Evolutionary conservation across 1,140 invertebrate genomes (phyloP), one percentile per base, ranked within the genome.

Genomic region (Bombus impatiens): DNA sequence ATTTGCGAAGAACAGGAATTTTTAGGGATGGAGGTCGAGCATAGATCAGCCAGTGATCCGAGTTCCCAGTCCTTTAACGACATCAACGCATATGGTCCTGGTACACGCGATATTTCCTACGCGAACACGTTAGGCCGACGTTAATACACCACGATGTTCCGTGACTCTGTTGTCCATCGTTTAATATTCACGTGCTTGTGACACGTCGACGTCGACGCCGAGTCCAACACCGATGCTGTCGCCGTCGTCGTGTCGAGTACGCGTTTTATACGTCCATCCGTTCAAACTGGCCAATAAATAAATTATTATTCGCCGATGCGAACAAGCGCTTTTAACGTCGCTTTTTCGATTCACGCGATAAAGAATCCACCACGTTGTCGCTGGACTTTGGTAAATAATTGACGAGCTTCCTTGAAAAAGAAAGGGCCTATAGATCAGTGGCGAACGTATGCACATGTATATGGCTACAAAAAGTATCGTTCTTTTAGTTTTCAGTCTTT

Each of bases 31-130:
- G 42, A 28, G 5, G 28, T 72, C 28, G 40, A 72, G 37, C 40
- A 71, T 67, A 44, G 78, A 35, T 68, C 62, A 47, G 62, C 5
- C 42, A 44, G 1, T 6, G 10, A 79, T 65, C 13, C n/a, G n/a
- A 32, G n/a, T 65, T 6, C 13, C n/a, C n/a, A 37, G 35, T 57
- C 75, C 22, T 67, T 67, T 47, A 13, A 22, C 40, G 25, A 5
- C 40, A 53, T 57, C 37, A 22, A n/a, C 57, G 59, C 25, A 18
- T 77, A 82, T 32, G 72, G 32, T 67, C 12, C 40, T 4, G 47
- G 8, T 75, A 65, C 81, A 82, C 72, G 81, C 81, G 81, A 82
- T 42, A 18, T 37, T 42, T 72, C 37, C 78, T 53, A 80, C 78
- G 25, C 18, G 78, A 53, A 72, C 68, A 81, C 18, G 79, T 81